Evolutionary conservation across 2,888 invertebrate genomes (phyloP).

Genomic region (Caradrina clavipalpis): DNA sequence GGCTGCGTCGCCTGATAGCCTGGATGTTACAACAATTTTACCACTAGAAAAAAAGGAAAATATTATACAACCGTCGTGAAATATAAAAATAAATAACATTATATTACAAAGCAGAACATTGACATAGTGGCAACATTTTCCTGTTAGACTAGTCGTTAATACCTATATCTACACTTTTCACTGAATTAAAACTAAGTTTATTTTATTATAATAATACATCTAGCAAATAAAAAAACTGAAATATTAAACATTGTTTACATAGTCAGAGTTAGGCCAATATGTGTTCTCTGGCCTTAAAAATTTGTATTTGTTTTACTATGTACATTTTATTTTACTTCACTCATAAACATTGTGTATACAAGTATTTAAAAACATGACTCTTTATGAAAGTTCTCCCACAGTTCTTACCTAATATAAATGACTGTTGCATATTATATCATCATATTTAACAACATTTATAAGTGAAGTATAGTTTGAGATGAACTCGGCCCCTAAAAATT

Average conservation of each 20-base stretch:
- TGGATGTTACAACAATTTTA: slow-evolving; percentile 76
- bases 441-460: slow-evolving; percentile 50
- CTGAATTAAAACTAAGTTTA: slow-evolving; percentile 75
- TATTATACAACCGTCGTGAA: slow-evolving; percentile 83
- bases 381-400: slow-evolving; percentile 35
- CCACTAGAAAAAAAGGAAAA: slow-evolving; percentile 78
- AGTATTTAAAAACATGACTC: slow-evolving; percentile 50
- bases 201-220: slow-evolving; percentile 73
- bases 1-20: slow-evolving; percentile 80
- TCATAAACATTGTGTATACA: slow-evolving; percentile 51
- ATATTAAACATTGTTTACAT: slow-evolving; percentile 70
- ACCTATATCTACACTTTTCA: slow-evolving; percentile 84
- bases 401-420: slow-evolving; percentile 54
- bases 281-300: slow-evolving; percentile 62
- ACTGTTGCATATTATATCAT: slow-evolving; percentile 45
- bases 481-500: slow-evolving; percentile 64
- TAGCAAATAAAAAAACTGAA: slow-evolving; percentile 74
- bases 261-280: slow-evolving; percentile 69
- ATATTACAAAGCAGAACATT: slow-evolving; percentile 89
- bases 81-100: slow-evolving; percentile 89
- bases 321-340: slow-evolving; percentile 65
- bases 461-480: slow-evolving; percentile 51
- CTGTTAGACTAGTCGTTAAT: slow-evolving; percentile 89
- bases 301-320: slow-evolving; percentile 64
- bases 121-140: slow-evolving; percentile 89